Base-by-base conservation (phyloP, 2,797 vertebrate species). In the Coregonus suidteri region DNA sequence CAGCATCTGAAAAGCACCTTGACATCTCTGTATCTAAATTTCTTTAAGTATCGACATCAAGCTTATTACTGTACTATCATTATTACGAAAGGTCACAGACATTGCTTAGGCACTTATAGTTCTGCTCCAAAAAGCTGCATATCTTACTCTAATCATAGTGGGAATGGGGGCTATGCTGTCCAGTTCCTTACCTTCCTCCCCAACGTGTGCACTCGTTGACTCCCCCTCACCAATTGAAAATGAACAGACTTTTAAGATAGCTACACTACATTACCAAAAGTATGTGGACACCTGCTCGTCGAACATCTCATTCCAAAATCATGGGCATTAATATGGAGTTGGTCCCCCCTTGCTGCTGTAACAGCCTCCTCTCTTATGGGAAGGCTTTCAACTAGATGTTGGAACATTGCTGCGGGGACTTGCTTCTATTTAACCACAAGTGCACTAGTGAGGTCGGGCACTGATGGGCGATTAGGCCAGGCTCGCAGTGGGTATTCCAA, bases 61-160 rank as follows among this genome's bases (percentile, higher is more conserved):
- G 31, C 14, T 5, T 35, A 68, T 18, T 35, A 68, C 31, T 37
- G 34, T 18, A 35, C 14, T 16, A 68, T 37, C 31, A 37, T 68
- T 68, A 68, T 34, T 37, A 31, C n/a, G 4, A 66, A 14, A 66
- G 54, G 53, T 37, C 72, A 62, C 37, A 31, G 37, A 67, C 79
- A 66, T 6, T 25, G 0, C 67, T 69, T 9, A 83, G 73, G 77
- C 86, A 89, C 82, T 85, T 79, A 4, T 41, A 79, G 73, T 69
- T 54, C 18, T 20, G 0, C 4, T 6, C 11, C 73, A 1, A 5
- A 74, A 51, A 18, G 6, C 16, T n/a, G 5, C 34, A 37, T n/a
- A 20, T 41, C 31, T 15, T 67, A 35, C 13, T 34, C 25, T 67
- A 31, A 67, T 31, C 25, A 35, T 67, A 67, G 25, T 31, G 14